Percentiles rank a stretch among this genome's conserved stretches.
phyloP scores from a whole-genome alignment of 1,140 invertebrate genomes.

The Heterodera carotae region DNA sequence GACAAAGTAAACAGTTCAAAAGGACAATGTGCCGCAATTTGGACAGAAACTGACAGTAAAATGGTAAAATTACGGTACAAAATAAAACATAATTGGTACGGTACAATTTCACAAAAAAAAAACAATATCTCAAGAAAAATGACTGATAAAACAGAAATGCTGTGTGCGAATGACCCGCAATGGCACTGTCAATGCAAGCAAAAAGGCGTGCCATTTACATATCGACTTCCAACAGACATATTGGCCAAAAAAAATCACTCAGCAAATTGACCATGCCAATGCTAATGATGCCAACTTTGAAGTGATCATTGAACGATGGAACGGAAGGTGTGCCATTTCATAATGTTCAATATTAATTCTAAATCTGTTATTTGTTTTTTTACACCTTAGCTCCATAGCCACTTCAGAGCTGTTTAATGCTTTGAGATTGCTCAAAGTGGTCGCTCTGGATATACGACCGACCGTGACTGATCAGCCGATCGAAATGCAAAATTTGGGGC shows the following conservation, averaged over 20 bases:
- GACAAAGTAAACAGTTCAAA: neutral
- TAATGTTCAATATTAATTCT: neutral
- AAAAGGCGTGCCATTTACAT: neutral
- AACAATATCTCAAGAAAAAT: neutral
- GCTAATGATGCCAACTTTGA: neutral
- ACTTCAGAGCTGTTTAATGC: constrained; percentile 14
- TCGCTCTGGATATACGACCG: constrained; percentile 1
- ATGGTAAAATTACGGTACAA: neutral
- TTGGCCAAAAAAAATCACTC: neutral
- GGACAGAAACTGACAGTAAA: neutral
- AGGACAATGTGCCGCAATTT: neutral
- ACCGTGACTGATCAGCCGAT: neutral
- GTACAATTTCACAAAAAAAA: neutral
- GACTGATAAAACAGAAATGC: neutral
- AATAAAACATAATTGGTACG: neutral
- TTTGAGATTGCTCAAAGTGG: neutral
- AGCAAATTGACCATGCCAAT: neutral
- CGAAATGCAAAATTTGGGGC: constrained; percentile 28
- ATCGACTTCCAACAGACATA: neutral
- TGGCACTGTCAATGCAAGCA: neutral
- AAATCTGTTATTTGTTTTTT: neutral
- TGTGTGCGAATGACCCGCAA: neutral
- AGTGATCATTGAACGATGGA: neutral
- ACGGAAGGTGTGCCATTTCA: neutral
- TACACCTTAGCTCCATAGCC: neutral